Base-by-base conservation (phyloP, 23 tunicate species). In the Phallusia fumigata region DNA sequence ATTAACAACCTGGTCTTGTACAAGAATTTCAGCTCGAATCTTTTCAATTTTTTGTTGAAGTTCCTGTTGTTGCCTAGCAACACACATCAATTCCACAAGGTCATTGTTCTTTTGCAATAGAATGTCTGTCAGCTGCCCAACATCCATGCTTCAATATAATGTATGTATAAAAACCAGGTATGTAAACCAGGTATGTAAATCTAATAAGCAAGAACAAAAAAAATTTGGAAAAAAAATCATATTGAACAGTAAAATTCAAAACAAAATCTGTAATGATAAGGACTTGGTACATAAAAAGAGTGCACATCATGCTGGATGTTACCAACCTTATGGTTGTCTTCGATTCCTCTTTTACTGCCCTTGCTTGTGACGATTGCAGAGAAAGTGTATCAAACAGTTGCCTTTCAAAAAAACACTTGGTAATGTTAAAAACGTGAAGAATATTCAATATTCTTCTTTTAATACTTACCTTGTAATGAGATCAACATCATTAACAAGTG, bases 101-200 rank as follows among this genome's bases (percentile, higher is more conserved):
- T 87, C 84, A 21, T 79, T 75, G 73, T 94, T 86, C 80, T 94
- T 94, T 53, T 85, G 81, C 33, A 89, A 44, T 18, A 94, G 83
- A 21, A 94, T 79, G 30, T 89, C 91, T 0, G 94, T 89, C 10
- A 94, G 79, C 40, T 89, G 90, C 22, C 86, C 85, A 36, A 86
- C 88, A 81, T 94, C 88, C 98, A 94, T 94, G 31, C 84, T 89
- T n/a, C n/a, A n/a, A n/a, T n/a, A n/a, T n/a, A n/a, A n/a, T n/a
- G n/a, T n/a, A n/a, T n/a, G n/a, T n/a, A n/a, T n/a, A n/a, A n/a
- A n/a, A n/a, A n/a, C n/a, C n/a, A n/a, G n/a, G n/a, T n/a, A n/a
- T n/a, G n/a, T n/a, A n/a, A n/a, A n/a, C n/a, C n/a, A n/a, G n/a
- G n/a, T n/a, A n/a, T n/a, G n/a, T n/a, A n/a, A n/a, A n/a, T n/a